These are phyloP conservation scores for Chalcosyrphus nemorum DNA, from an alignment of 2,888 invertebrate species.

Conservation along the genomic window DNA sequence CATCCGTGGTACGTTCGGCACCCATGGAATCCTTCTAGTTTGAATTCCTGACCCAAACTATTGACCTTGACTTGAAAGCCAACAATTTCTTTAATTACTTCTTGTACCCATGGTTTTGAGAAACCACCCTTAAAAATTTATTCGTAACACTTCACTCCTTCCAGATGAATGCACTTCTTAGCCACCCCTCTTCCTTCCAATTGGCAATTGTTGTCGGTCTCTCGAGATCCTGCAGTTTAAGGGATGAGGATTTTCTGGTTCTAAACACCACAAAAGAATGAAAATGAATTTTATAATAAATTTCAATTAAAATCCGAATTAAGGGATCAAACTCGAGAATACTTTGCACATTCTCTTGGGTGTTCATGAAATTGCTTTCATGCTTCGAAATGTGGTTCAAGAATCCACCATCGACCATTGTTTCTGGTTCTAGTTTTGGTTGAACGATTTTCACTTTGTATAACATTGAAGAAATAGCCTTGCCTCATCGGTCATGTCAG, in stretches of 20 bases:
- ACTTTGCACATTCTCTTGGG: too few species aligned
- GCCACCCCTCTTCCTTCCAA: neutral
- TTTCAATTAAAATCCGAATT: conserved; percentile 22
- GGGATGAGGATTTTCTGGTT: neutral
- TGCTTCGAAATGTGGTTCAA: neutral
- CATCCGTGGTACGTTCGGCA: too few species aligned
- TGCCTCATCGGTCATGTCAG: conserved; percentile 32
- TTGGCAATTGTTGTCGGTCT: neutral
- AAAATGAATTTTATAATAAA: conserved; percentile 5
- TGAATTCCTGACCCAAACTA: too few species aligned
- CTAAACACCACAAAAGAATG: neutral
- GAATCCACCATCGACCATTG: neutral
- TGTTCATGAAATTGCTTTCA: neutral
- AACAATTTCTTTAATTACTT: too few species aligned
- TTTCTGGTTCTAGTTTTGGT: neutral
- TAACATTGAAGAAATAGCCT: conserved; percentile 17
- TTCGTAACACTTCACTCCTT: neutral
- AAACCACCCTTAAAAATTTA: neutral
- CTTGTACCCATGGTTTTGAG: neutral
- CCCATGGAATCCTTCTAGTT: too few species aligned
- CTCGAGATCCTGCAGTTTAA: neutral
- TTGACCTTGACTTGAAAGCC: too few species aligned
- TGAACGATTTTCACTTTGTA: conserved; percentile 38
- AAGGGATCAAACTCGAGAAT: neutral
- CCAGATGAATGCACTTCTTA: neutral